Conservation (phyloP, 1,140 invertebrate species). For the Bombus sibiricus region DNA sequence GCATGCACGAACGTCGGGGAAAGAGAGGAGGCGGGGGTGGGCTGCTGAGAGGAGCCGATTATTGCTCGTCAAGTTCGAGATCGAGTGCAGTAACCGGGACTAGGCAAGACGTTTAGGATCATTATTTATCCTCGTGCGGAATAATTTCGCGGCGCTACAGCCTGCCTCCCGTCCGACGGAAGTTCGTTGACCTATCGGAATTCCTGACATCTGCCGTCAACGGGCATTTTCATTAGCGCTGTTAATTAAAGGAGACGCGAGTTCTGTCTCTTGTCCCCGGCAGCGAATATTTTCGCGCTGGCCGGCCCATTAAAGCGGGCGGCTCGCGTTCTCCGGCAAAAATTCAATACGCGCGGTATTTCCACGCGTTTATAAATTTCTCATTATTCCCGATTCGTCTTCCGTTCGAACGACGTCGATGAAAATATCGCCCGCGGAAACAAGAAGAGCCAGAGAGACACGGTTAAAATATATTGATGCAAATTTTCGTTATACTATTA, state of each 20-base stretch:
- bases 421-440: no score
- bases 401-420: neutral
- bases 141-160: neutral
- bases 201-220: conserved; percentile 12
- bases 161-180: neutral
- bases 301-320: neutral
- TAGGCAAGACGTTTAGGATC: neutral
- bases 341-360: neutral
- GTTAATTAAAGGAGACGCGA: conserved; percentile 22
- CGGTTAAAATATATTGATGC: neutral
- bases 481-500: no score
- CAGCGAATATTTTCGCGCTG: neutral
- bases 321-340: neutral
- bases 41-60: neutral
- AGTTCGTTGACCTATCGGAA: conserved; percentile 33
- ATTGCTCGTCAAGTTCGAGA: neutral
- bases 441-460: neutral
- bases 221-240: conserved; percentile 16
- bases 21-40: conserved; percentile 15
- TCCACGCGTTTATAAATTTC: conserved; percentile 5
- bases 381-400: neutral
- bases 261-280: neutral
- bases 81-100: neutral
- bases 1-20: neutral
- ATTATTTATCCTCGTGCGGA: neutral